Conservation (phyloP, 2,113 vertebrate genomes). For the Vidua macroura region DNA sequence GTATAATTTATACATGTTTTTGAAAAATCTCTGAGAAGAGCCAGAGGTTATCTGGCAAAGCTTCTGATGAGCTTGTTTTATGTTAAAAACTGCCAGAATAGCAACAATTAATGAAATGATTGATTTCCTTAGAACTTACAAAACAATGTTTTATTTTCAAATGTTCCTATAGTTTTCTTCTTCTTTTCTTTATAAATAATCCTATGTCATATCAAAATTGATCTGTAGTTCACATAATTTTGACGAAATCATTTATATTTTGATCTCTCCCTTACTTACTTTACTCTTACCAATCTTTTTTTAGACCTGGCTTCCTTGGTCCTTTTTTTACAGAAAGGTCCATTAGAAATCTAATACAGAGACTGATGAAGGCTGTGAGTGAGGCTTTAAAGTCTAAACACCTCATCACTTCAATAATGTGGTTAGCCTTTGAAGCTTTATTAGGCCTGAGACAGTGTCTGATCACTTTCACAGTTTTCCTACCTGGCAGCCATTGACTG, state of each 20-base stretch:
- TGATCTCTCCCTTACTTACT: not conserved
- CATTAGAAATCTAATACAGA: not conserved
- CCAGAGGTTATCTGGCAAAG: conserved; percentile 42
- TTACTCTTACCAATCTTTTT: not conserved
- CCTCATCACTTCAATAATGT: conserved; percentile 36
- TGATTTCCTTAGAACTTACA: not conserved
- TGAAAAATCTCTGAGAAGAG: conserved; percentile 6
- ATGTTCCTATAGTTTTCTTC: not conserved
- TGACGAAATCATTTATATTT: not conserved
- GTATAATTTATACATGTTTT: not conserved
- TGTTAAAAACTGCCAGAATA: not conserved
- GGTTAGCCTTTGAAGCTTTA: conserved; percentile 47
- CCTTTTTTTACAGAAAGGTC: not conserved
- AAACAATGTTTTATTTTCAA: not conserved
- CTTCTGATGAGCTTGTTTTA: conserved; percentile 22
- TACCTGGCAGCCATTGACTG: not conserved
- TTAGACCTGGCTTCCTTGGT: not conserved
- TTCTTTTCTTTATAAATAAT: not conserved
- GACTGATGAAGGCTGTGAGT: not conserved
- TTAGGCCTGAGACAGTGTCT: conserved; percentile 14
- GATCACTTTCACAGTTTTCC: conserved; percentile 26
- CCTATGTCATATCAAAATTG: not conserved
- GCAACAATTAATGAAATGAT: not conserved
- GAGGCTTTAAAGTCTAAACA: conserved; percentile 38
- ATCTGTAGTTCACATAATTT: not conserved